Base-by-base conservation (phyloP, 1,140 invertebrate genomes). In the Eciton burchellii region DNA sequence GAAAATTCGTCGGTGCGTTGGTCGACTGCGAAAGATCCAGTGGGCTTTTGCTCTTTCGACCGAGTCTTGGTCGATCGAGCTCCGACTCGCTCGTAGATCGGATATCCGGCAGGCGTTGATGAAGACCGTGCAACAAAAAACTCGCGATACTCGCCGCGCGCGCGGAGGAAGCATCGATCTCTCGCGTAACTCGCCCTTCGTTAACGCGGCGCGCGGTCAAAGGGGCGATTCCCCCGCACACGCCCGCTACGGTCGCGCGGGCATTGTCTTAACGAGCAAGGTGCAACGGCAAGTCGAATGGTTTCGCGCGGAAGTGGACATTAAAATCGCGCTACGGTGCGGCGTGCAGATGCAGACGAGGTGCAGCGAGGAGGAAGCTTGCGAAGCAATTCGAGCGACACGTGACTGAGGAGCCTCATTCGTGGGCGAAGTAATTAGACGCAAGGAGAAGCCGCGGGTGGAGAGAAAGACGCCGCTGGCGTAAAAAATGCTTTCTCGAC, bases 401-500 rank as follows among this genome's bases (percentile, higher is more conserved):
- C 86, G 85, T 88, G 76, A 77, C 86, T 49, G 29, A 52, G 47
- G 35, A 19, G 52, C 49, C 12, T 68, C 65, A 21, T 65, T 29
- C 65, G 41, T 85, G 83, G 85, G 83, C 85, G 84, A 84, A 87
- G 83, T 68, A 88, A 88, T 88, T 88, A 88, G 86, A 85, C 86
- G 66, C 72, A 52, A 85, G 65, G 63, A 88, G 74, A 85, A 70
- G 26, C 35, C 65, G 79, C 21, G 86, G 70, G n/a, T n/a, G 65
- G 11, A 54, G 72, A 35, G 72, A 81, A 85, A 63, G 82, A 71
- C 59, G 70, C 68, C 24, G 71, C 49, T 79, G 45, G 86, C 43
- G 83, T 83, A 85, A 92, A 91, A 90, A 90, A 89, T 86, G 86
- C 81, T 84, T 84, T 85, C 84, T 88, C 87, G 65, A 65, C 77